Evolutionary conservation across 2,113 vertebrate species (phyloP).

Genomic region (Acrocephalus arundinaceus): DNA sequence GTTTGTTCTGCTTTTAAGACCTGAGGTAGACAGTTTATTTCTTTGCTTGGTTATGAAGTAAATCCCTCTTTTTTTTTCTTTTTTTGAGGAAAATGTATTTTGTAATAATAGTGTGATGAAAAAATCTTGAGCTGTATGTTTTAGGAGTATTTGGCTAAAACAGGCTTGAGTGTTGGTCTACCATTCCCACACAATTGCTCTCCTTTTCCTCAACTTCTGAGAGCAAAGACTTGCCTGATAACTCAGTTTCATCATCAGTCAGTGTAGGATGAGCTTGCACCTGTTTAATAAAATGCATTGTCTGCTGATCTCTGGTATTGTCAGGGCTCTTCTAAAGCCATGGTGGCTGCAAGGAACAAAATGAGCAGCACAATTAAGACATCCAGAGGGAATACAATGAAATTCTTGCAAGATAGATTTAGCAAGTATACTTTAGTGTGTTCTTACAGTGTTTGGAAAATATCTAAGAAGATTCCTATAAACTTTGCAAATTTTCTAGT

Average conservation of each 20-base stretch:
- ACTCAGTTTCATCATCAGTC: not conserved
- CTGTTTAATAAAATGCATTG: not conserved
- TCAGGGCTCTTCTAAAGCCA: not conserved
- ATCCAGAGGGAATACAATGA: not conserved
- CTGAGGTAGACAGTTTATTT: not conserved
- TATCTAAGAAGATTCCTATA: not conserved
- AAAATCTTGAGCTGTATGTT: not conserved
- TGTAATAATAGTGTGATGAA: not conserved
- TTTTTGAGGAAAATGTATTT: not conserved
- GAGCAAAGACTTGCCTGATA: not conserved
- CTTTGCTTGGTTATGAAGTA: not conserved
- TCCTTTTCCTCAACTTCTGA: not conserved
- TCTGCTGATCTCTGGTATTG: not conserved
- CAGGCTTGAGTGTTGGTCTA: not conserved
- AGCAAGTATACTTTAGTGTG: not conserved
- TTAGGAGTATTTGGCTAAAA: not conserved
- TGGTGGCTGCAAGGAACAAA: not conserved
- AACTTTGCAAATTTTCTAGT: not conserved
- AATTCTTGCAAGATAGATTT: not conserved
- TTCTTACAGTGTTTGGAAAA: not conserved
- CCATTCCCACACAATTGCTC: not conserved
- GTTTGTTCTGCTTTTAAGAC: not conserved
- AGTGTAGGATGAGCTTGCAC: not conserved
- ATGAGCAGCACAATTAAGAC: not conserved
- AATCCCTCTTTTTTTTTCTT: not conserved